Evolutionary conservation across 2,113 vertebrate species (phyloP).

Genomic region (Daubentonia madagascariensis): DNA sequence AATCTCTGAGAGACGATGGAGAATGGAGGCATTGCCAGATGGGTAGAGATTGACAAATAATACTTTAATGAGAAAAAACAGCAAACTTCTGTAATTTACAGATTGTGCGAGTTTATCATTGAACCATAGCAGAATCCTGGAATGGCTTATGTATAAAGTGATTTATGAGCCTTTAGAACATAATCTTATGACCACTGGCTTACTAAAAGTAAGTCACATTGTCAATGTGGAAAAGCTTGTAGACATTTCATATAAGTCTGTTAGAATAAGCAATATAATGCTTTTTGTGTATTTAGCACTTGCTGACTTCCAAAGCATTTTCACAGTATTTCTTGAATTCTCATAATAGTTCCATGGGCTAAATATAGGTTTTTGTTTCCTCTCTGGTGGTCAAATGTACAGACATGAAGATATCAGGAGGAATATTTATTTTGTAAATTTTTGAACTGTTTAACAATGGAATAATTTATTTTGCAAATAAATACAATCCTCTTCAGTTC

Average conservation of each 20-base stretch:
- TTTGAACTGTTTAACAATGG: neutral
- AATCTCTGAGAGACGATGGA: neutral
- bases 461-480: neutral
- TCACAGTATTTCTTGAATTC: slow-evolving; percentile 5
- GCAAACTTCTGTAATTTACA: neutral
- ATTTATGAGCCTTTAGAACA: neutral
- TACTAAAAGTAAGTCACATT: neutral
- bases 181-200: neutral
- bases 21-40: neutral
- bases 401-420: neutral
- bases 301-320: neutral
- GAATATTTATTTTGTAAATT: neutral
- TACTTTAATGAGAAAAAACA: neutral
- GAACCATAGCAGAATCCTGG: neutral
- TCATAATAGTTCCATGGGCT: neutral
- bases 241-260: neutral
- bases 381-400: neutral
- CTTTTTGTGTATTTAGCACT: slow-evolving; percentile 13
- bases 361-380: neutral
- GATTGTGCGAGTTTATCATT: neutral
- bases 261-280: neutral
- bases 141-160: neutral
- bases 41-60: neutral
- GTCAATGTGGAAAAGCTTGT: neutral
- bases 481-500: neutral